Conservation (phyloP, 1,140 invertebrate species). For the Megalopta genalis region DNA sequence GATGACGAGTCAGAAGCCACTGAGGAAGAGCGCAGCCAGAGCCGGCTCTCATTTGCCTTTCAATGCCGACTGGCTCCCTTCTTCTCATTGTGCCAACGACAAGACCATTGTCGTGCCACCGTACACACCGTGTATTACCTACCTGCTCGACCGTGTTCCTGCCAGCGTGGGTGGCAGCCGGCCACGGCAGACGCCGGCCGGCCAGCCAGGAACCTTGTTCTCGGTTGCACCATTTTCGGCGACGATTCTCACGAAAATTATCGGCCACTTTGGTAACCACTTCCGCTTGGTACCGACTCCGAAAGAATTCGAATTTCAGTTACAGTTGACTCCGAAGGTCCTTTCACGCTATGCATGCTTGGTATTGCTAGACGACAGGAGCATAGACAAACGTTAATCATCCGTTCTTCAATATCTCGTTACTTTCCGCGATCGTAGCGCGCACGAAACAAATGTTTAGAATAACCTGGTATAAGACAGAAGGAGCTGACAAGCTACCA, state of each 20-base stretch:
- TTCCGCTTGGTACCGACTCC: too few relatives aligned
- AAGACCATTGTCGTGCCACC: constrained; percentile 55
- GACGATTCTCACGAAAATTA: not conserved
- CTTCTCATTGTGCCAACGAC: constrained; percentile 56
- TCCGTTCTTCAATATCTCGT: too few relatives aligned
- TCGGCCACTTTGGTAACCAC: not conserved
- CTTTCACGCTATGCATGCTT: too few relatives aligned
- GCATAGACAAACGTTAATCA: too few relatives aligned
- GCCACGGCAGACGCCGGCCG: constrained; percentile 1
- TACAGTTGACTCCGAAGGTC: too few relatives aligned
- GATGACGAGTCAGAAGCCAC: constrained; percentile 46
- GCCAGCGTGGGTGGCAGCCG: constrained; percentile 60
- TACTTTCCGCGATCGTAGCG: too few relatives aligned
- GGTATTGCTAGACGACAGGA: too few relatives aligned
- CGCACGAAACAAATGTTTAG: too few relatives aligned
- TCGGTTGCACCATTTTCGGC: not conserved
- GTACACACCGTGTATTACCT: constrained; percentile 58
- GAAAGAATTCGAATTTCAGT: too few relatives aligned
- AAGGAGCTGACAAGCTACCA: too few relatives aligned
- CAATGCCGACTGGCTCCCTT: constrained; percentile 57
- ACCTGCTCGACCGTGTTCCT: constrained; percentile 49
- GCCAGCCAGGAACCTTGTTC: constrained; percentile 22
- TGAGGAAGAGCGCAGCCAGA: constrained; percentile 11
- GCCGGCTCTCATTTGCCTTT: constrained; percentile 61
- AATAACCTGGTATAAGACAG: too few relatives aligned